A percentile compares a stretch with the other conserved stretches of the same genome.
Evolutionary conservation across 2,113 vertebrate genomes (phyloP).

Genomic region (Clarias macrocephalus): DNA sequence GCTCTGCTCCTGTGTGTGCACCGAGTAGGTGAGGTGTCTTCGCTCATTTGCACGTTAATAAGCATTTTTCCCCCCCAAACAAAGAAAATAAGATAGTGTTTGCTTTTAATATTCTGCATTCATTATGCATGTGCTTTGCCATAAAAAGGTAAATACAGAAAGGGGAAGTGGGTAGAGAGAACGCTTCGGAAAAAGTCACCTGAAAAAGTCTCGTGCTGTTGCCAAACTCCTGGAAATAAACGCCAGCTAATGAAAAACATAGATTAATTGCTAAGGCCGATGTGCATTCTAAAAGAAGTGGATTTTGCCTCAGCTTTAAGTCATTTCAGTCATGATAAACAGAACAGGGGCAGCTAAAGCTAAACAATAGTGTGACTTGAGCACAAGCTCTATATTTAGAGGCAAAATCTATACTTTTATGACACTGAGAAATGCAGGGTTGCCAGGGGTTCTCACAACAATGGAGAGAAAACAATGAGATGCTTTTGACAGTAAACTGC

Average conservation of each 20-base stretch:
- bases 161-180: slow-evolving; percentile 1
- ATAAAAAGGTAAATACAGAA: slow-evolving; percentile 40
- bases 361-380: slow-evolving; percentile 42
- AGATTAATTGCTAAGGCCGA: slow-evolving; percentile 16
- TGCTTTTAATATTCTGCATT: slow-evolving; percentile 48
- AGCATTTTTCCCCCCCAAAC: slow-evolving; percentile 42
- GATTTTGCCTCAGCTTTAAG: slow-evolving; percentile 17
- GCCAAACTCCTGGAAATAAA: slow-evolving; percentile 21
- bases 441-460: slow-evolving; percentile 45
- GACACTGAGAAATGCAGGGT: slow-evolving; percentile 51
- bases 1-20: slow-evolving; percentile 47
- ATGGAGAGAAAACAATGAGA: slow-evolving; percentile 54
- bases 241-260: slow-evolving; percentile 11
- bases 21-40: slow-evolving; percentile 46
- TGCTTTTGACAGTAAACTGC: slow-evolving; percentile 71
- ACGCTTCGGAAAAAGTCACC: not conserved
- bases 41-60: slow-evolving; percentile 61
- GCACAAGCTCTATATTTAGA: slow-evolving; percentile 48
- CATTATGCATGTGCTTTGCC: slow-evolving; percentile 45
- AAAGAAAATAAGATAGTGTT: slow-evolving; percentile 51
- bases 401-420: slow-evolving; percentile 51
- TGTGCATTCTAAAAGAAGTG: not conserved
- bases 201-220: not conserved
- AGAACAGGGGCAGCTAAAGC: slow-evolving; percentile 31
- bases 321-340: slow-evolving; percentile 38